These are phyloP conservation scores for Phortica okadai DNA, from an alignment of 2,888 invertebrate genomes.

Conservation along the genomic window DNA sequence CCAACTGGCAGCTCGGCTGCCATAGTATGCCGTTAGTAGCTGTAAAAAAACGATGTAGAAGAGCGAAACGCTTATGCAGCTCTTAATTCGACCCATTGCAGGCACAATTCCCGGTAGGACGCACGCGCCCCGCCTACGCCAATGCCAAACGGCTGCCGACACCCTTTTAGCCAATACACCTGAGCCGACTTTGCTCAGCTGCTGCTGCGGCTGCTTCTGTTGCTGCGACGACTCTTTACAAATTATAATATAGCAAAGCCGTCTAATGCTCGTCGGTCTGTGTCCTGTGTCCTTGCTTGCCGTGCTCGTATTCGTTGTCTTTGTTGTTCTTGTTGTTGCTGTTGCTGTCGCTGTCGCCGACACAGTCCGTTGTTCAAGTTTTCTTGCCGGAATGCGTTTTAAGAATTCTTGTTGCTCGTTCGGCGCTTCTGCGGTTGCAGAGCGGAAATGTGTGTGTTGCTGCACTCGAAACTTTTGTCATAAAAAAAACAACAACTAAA, in stretches of 20 bases:
- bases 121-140: neutral
- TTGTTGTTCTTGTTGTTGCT: neutral
- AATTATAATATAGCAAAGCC: conserved; percentile 12
- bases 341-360: neutral
- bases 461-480: conserved; percentile 48
- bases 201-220: neutral
- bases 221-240: neutral
- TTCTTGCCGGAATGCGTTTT: conserved; percentile 51
- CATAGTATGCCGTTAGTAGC: conserved; percentile 44
- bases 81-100: conserved; percentile 60
- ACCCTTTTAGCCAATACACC: conserved; percentile 29
- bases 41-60: conserved; percentile 56
- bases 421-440: conserved; percentile 27
- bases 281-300: neutral
- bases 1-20: conserved; percentile 40
- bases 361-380: conserved; percentile 31
- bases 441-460: conserved; percentile 41
- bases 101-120: conserved; percentile 43
- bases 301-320: neutral
- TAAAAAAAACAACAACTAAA: conserved; percentile 41
- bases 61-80: conserved; percentile 58
- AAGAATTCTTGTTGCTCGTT: conserved; percentile 10
- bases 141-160: neutral
- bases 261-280: neutral
- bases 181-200: conserved; percentile 34